Evolutionary conservation across 2,888 invertebrate genomes (phyloP).

Genomic region (Athalia cordata): DNA sequence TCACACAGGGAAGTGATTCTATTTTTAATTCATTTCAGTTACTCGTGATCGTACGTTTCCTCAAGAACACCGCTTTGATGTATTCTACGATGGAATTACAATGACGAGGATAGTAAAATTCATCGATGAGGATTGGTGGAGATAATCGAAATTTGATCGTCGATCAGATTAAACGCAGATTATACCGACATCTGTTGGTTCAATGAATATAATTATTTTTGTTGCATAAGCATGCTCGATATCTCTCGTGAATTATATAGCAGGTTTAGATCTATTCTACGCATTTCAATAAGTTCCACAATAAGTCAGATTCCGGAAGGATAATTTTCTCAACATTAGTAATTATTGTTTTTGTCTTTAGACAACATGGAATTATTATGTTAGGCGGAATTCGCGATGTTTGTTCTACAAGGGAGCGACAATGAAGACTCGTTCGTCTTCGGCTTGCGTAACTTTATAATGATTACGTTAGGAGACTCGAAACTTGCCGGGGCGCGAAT

Average conservation of each 20-base stretch:
- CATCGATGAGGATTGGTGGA: slow-evolving; percentile 19
- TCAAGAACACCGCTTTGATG: neutral
- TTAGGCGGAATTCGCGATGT: neutral
- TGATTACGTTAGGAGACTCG: neutral
- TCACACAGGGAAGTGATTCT: neutral
- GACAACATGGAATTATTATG: neutral
- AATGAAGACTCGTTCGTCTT: neutral
- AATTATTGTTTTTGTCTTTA: neutral
- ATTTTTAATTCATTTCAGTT: neutral
- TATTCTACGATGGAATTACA: no score
- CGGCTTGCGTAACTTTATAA: neutral
- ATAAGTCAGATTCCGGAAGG: neutral
- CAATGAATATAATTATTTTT: neutral
- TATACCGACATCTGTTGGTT: slow-evolving; percentile 16
- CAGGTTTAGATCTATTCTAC: neutral
- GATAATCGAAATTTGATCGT: slow-evolving; percentile 12
- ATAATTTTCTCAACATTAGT: neutral
- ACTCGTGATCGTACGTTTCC: neutral
- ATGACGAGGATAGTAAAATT: neutral
- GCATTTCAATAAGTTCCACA: neutral
- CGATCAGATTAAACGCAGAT: slow-evolving; percentile 2
- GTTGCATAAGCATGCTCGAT: no score
- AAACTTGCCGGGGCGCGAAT: neutral
- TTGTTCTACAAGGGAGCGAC: neutral
- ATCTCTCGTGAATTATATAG: neutral